Conservation (phyloP, 1,140 invertebrate species). For the Zaprionus africanus region DNA sequence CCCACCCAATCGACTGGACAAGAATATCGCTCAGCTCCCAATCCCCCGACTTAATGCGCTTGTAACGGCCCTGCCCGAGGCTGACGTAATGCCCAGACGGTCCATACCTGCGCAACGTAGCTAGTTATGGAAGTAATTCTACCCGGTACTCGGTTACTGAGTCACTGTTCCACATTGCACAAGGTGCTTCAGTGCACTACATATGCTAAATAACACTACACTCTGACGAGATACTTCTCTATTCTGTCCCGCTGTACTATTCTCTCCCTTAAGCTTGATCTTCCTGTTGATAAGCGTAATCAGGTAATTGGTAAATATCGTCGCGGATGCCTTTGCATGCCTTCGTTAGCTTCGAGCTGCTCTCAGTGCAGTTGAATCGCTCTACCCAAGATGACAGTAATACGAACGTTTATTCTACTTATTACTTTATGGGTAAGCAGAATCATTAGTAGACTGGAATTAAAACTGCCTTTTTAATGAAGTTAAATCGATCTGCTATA, state of each 20-base stretch:
- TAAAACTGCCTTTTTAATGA: neutral
- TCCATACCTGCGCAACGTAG: neutral
- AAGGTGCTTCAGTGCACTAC: neutral
- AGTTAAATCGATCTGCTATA: neutral
- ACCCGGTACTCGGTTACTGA: neutral
- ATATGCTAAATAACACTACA: neutral
- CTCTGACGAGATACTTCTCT: neutral
- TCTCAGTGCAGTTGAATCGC: conserved; percentile 26
- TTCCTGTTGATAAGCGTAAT: conserved; percentile 23
- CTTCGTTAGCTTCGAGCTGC: neutral
- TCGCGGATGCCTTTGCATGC: neutral
- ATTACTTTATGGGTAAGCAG: conserved; percentile 19
- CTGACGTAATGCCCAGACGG: neutral
- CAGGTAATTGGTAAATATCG: conserved; percentile 1
- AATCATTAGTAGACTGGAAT: neutral
- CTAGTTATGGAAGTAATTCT: neutral
- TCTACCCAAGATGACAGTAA: conserved; percentile 27
- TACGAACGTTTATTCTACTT: neutral
- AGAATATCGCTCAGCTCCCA: conserved; percentile 11
- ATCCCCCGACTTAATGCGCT: neutral
- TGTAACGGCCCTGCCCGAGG: neutral
- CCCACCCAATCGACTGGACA: conserved; percentile 30
- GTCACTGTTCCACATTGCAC: neutral
- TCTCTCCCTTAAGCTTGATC: neutral
- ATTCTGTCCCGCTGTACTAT: neutral